These are phyloP conservation scores for Epinephelus lanceolatus DNA, from an alignment of 2,113 vertebrate genomes.

Conservation along the genomic window DNA sequence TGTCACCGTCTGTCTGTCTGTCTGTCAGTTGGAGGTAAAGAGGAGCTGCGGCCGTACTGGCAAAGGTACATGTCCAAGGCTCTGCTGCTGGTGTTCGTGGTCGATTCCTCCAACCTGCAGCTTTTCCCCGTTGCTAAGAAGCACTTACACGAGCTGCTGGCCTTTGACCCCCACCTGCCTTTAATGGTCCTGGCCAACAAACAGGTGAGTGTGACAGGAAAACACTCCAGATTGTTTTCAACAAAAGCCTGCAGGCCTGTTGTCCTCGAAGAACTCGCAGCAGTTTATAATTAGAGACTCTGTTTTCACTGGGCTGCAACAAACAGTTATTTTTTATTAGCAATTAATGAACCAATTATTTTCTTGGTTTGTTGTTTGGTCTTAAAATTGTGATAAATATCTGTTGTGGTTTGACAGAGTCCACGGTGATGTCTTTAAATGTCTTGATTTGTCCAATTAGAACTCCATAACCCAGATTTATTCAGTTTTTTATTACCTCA, in stretches of 20 bases:
- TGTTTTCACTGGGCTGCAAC: neutral
- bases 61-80: constrained; percentile 88
- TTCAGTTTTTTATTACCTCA: too few species aligned
- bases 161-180: constrained; percentile 85
- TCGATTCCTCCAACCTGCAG: constrained; percentile 88
- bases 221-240: constrained; percentile 4
- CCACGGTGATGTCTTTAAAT: neutral
- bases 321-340: neutral
- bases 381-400: neutral
- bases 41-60: constrained; percentile 90
- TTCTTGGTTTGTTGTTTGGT: neutral
- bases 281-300: neutral
- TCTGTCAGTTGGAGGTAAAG: constrained; percentile 90
- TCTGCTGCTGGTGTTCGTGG: constrained; percentile 91
- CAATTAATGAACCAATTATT: neutral
- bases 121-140: constrained; percentile 89
- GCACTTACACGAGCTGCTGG: constrained; percentile 89
- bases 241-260: neutral
- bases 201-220: constrained; percentile 87
- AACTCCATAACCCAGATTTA: too few species aligned
- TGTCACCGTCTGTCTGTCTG: neutral
- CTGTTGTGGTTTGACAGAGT: neutral
- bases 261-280: neutral
- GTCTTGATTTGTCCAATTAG: neutral
- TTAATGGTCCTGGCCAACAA: constrained; percentile 95